These are phyloP conservation scores for Perca schrenkii DNA, from an alignment of 2,113 vertebrate species.

Conservation along the genomic window DNA sequence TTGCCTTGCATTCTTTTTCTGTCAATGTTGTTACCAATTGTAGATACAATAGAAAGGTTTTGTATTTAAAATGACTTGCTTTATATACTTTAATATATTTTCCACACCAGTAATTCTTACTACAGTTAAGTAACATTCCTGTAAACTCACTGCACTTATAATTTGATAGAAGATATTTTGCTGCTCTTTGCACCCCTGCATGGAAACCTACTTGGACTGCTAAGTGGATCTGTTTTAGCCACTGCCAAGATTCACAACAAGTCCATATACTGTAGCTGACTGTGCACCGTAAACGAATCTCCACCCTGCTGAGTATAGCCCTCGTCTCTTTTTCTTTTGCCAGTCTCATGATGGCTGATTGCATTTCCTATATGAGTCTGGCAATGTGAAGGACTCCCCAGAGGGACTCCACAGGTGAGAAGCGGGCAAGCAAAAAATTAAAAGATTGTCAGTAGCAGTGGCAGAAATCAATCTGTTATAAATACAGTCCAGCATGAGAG, in stretches of 20 bases:
- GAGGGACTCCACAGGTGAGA: constrained; percentile 40
- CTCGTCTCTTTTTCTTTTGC: constrained; percentile 43
- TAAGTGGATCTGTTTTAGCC: constrained; percentile 23
- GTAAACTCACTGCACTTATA: neutral
- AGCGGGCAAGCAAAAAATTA: constrained; percentile 33
- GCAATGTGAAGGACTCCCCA: constrained; percentile 25
- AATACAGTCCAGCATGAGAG: constrained; percentile 4
- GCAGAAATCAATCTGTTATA: constrained; percentile 55
- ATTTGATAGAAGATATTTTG: neutral
- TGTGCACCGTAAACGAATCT: constrained; percentile 39
- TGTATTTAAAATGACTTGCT: neutral
- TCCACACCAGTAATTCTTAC: neutral
- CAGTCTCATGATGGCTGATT: constrained; percentile 48
- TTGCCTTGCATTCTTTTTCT: neutral
- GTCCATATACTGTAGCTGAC: constrained; percentile 14
- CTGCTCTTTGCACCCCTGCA: constrained; percentile 1
- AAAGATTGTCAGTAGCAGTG: constrained; percentile 38
- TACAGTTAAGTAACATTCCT: neutral
- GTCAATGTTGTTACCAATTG: neutral
- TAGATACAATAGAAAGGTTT: neutral
- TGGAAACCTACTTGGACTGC: neutral
- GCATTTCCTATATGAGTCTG: constrained; percentile 47
- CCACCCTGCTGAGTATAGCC: constrained; percentile 23
- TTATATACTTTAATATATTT: neutral
- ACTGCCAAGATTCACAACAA: constrained; percentile 9